phyloP scores from a whole-genome alignment of 2,888 invertebrate species.

The Germaria angustata region DNA sequence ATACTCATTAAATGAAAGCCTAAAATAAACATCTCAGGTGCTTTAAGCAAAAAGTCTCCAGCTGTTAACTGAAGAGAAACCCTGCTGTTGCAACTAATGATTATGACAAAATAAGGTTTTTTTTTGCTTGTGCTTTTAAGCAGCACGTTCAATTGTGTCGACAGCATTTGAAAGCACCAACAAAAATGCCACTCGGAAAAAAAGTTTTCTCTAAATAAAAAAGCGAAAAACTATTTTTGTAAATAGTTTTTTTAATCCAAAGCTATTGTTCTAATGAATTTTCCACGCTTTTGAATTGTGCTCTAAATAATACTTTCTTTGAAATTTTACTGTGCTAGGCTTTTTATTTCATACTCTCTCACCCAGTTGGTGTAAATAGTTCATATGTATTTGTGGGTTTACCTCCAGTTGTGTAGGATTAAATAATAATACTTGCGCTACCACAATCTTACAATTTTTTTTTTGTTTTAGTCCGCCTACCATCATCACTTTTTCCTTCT shows the following conservation, averaged over 20 bases:
- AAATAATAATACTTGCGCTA: not conserved
- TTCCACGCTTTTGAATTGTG: not conserved
- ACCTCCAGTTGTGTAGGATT: constrained; percentile 29
- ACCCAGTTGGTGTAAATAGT: not conserved
- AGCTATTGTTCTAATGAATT: constrained; percentile 11
- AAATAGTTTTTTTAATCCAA: not conserved
- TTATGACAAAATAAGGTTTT: not conserved
- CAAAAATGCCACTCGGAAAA: not conserved
- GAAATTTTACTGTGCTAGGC: not conserved
- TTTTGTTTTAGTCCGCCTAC: not conserved
- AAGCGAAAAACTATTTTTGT: constrained; percentile 33
- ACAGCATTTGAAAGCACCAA: not conserved
- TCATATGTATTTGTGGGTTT: not conserved
- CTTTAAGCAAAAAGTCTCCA: constrained; percentile 32
- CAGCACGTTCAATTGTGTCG: not conserved
- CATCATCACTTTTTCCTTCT: not conserved
- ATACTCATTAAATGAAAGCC: constrained; percentile 27
- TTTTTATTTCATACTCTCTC: not conserved
- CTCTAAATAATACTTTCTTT: not conserved
- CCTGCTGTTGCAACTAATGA: constrained; percentile 39
- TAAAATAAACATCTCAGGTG: constrained; percentile 38
- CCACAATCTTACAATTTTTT: not conserved
- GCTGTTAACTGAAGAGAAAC: constrained; percentile 11
- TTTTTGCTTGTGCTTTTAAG: not conserved
- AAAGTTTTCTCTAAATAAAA: not conserved